Base-by-base conservation (phyloP, 2,113 vertebrate species). In the Canis aureus region DNA sequence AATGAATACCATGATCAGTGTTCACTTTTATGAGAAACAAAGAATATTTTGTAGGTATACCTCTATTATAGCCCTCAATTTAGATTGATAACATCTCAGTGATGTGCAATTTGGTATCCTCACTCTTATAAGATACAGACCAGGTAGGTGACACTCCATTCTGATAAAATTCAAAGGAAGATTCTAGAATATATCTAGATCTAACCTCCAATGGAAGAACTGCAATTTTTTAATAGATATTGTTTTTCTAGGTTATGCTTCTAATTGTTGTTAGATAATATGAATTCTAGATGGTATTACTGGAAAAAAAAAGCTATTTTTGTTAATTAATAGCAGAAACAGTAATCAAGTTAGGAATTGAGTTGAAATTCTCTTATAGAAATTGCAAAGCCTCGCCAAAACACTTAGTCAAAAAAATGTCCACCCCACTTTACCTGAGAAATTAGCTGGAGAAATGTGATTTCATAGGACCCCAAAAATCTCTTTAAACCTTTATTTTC, bases 271-370 rank as follows among this genome's bases (percentile, higher is more conserved):
- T 49, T 88, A 5, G 11, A 51, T 84, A 38, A 53, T 20, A 60
- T 76, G 10, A 97, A 43, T 78, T 86, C 27, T 84, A 74, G 11
- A 59, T n/a, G 81, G 2, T 78, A 81, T 85, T 55, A 91, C 66
- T 90, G 19, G 32, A 60, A 79, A 73, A 67, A 73, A 88, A 25
- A 73, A 96, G 29, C 20, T 94, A 64, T 85, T 88, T 94, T 88
- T 93, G 43, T 91, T 89, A 89, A 89, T 79, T 73, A 92, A 35
- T 62, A 92, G 51, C 15, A 64, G 53, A 96, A 94, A 60, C 53
- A 90, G 10, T 89, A 67, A 86, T 94, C 29, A 82, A 71, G 51
- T 94, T 82, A 60, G 6, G 4, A 8, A 11, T 27, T 64, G 10
- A n/a, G 6, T 85, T 95, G 23, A 82, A 91, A 89, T 95, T 60